These are phyloP conservation scores for Geococcyx californianus DNA, from an alignment of 2,113 vertebrate genomes.

Conservation along the genomic window DNA sequence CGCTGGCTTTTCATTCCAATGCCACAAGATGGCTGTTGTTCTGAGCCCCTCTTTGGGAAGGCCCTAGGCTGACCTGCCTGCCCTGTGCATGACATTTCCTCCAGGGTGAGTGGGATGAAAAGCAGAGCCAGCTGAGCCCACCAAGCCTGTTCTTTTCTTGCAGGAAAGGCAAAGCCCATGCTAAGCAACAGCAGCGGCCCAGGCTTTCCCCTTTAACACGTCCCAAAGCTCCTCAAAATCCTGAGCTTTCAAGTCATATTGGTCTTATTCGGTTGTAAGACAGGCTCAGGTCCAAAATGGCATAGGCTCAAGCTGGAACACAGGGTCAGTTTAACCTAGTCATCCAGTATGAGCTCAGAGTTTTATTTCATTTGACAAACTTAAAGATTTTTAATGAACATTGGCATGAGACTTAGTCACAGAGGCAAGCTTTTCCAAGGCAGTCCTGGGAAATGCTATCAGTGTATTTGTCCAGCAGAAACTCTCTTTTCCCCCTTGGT, in stretches of 20 bases:
- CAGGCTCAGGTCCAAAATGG: not conserved
- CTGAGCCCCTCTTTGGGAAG: not conserved
- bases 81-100: accelerated
- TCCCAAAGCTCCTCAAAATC: not conserved
- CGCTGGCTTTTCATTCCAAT: not conserved
- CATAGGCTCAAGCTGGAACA: accelerated
- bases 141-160: not conserved
- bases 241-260: not conserved
- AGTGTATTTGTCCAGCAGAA: not conserved
- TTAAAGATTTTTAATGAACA: not conserved
- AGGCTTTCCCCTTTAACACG: not conserved
- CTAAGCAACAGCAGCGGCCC: not conserved
- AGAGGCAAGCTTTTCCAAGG: not conserved
- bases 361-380: not conserved
- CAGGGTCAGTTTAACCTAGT: not conserved
- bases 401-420: not conserved
- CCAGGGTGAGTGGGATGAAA: not conserved
- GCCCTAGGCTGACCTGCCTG: accelerated
- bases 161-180: not conserved
- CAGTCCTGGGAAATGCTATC: not conserved
- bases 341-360: not conserved
- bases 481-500: not conserved
- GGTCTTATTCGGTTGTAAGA: not conserved
- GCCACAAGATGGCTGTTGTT: not conserved
- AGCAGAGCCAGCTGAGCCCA: not conserved